Evolutionary conservation across 2,888 invertebrate species (phyloP).

Genomic region (Aelia acuminata): DNA sequence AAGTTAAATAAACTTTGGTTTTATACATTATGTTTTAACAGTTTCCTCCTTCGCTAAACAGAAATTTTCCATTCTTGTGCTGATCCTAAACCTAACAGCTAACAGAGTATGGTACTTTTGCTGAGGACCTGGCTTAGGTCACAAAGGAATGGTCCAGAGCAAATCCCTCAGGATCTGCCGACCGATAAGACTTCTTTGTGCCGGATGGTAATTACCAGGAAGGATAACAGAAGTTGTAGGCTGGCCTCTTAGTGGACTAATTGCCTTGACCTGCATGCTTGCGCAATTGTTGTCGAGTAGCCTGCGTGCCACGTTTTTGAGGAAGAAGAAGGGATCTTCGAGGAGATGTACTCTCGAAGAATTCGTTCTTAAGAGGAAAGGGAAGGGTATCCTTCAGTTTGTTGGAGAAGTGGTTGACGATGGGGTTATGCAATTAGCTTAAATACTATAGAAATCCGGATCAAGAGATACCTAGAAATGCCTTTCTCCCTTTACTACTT

Average conservation of each 20-base stretch:
- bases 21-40: too few relatives aligned
- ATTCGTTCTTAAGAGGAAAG: background rate
- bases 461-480: background rate
- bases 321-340: background rate
- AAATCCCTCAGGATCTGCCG: constrained; percentile 40
- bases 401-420: background rate
- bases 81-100: background rate
- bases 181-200: constrained; percentile 36
- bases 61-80: background rate
- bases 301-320: background rate
- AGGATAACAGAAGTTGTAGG: background rate
- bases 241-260: background rate
- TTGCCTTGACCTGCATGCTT: background rate
- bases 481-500: background rate
- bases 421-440: background rate
- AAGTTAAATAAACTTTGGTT: too few relatives aligned
- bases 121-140: constrained; percentile 21
- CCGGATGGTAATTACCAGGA: constrained; percentile 16
- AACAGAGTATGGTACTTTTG: background rate
- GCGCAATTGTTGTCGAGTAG: background rate
- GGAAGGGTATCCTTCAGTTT: background rate
- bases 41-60: too few relatives aligned
- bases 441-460: background rate
- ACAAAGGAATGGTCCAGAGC: background rate
- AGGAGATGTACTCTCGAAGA: background rate